Base-by-base conservation (phyloP, 2,113 vertebrate genomes). In the Phalacrocorax carbo region DNA sequence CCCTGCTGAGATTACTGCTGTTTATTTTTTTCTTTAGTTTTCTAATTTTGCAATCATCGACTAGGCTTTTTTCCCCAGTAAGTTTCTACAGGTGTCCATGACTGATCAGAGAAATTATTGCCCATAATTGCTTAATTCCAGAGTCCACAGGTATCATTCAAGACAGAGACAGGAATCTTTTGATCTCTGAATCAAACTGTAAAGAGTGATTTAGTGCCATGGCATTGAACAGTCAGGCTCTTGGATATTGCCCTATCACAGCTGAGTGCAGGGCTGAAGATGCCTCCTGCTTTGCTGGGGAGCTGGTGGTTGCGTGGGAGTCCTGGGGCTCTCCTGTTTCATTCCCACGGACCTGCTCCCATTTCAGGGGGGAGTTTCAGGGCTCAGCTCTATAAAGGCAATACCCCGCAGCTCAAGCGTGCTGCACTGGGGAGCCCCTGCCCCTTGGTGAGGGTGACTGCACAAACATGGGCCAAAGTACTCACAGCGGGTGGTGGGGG, bases 1-100 rank as follows among this genome's bases (percentile, higher is more conserved):
- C 85, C 90, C 86, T 75, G 82, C 58, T 90, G 94, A 90, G 46
- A 42, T 95, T 70, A 64, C 58, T 21, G 22, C 38, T 85, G 42
- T 77, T 86, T 62, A 48, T 30, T 88, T 91, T 91, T 82, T 68
- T 27, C 62, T 81, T 86, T 48, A 52, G 5, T 46, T 87, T 69
- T 80, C 75, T 87, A 62, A 84, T 91, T 72, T 54, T 69, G 36
- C 30, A 72, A 62, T 66, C 20, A 42, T 26, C 29, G 44, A 54
- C 32, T 65, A 25, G 23, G 2, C 2, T 52, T 61, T 65, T 90
- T 52, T 46, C 10, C 27, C 46, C 17, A 14, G 15, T 46, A 80
- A 9, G 16, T 77, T 95, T 85, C 73, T 82, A 21, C 55, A 69
- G 14, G n/a, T 86, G 18, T 29, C 70, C 0, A 0, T 17, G 30